phyloP scores from a whole-genome alignment of 2,888 invertebrate genomes.

The Ichneumoninae sp. region DNA sequence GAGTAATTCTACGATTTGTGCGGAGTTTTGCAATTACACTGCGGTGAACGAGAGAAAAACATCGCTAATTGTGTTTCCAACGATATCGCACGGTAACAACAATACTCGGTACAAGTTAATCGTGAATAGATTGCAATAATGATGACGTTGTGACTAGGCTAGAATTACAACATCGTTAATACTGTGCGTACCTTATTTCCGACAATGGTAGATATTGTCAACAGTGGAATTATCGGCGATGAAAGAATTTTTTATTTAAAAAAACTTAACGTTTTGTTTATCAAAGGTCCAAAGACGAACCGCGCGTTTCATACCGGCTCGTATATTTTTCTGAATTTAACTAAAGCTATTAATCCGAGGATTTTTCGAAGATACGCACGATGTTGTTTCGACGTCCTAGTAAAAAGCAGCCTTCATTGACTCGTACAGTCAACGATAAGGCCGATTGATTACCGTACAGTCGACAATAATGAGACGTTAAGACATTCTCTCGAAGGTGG shows the following conservation, averaged over 20 bases:
- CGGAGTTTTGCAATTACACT: neutral
- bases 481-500: slow-evolving; percentile 12
- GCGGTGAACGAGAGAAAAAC: neutral
- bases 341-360: neutral
- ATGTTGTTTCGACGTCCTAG: neutral
- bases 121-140: neutral
- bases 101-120: neutral
- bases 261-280: neutral
- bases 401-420: neutral
- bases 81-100: neutral
- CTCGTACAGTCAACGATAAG: neutral
- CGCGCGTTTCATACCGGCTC: neutral
- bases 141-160: neutral
- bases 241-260: neutral
- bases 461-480: slow-evolving; percentile 2
- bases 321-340: neutral
- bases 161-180: neutral
- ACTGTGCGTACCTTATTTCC: neutral
- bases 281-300: neutral
- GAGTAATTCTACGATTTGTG: neutral
- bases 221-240: slow-evolving; percentile 13
- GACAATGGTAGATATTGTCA: neutral
- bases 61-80: neutral
- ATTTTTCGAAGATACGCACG: neutral
- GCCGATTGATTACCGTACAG: neutral